Evolutionary conservation across 2,797 vertebrate genomes (phyloP), one percentile per base, ranked within the genome.

Genomic region (Gymnoscopelus braueri): DNA sequence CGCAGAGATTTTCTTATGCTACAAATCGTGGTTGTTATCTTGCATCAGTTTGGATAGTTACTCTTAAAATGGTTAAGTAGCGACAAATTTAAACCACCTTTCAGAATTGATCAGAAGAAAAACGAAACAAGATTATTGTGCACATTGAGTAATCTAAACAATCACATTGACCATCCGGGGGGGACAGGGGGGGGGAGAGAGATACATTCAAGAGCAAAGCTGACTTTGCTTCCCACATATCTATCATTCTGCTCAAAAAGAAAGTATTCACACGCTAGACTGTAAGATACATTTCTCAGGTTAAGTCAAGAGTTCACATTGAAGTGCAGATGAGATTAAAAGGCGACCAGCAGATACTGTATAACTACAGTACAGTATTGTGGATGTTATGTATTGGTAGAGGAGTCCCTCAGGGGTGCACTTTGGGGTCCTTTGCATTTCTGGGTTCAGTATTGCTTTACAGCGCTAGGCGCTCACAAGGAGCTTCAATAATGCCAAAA

Each of bases 171-270:
- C 82, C 70, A 75, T 82, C 71, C 26, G 0, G 29, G 72, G 71
- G 60, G 19, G 44, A 72, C 61, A 57, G 65, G 67, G 9, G 67
- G 9, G 7, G 8, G 39, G 39, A 44, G 39, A 76, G 69, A 80
- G 65, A 83, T 87, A 91, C 88, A 92, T 90, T 92, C 90, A 87
- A 74, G 78, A 86, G 80, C 78, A 72, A 47, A 68, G 64, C 60
- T 2, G 55, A 70, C 56, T 62, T 74, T 19, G 66, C 74, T 67
- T 72, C 71, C 65, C 65, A 82, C 67, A 79, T 60, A 60, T 19
- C 68, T 51, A 61, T 11, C 61, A 51, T 56, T 74, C 74, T 82
- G 67, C 53, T 71, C 60, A 51, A 60, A 76, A 72, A 76, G n/a
- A 69, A 82, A 57, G 58, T 74, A 70, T 64, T 76, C 75, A 78